phyloP scores from a whole-genome alignment of 2,113 vertebrate genomes.

The Myotis lucifugus region DNA sequence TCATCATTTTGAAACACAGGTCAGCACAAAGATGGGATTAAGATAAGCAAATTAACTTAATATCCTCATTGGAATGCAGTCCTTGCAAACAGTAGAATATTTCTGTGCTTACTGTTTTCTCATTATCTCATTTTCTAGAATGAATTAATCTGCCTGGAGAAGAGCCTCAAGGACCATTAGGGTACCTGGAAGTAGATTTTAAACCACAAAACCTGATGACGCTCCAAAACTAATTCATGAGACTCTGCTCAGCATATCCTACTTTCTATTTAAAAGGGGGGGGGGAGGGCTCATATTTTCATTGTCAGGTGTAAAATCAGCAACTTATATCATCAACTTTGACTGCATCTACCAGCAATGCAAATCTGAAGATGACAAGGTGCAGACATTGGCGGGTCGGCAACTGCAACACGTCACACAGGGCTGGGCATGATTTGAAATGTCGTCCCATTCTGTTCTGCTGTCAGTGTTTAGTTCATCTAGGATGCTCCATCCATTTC shows the following conservation, averaged over 20 bases:
- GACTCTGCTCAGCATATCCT: neutral
- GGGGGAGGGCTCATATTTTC: neutral
- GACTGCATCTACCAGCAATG: neutral
- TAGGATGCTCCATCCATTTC: conserved; percentile 9
- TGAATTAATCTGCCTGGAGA: conserved; percentile 38
- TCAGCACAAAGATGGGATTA: conserved; percentile 69
- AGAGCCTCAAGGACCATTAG: neutral
- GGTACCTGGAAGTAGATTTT: conserved; percentile 20
- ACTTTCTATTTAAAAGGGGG: neutral
- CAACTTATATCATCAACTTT: conserved; percentile 39
- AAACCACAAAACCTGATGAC: conserved; percentile 27
- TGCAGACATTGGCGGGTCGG: neutral
- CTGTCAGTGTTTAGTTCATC: neutral
- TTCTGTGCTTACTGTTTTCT: conserved; percentile 57
- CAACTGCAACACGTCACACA: neutral
- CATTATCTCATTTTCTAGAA: conserved; percentile 43
- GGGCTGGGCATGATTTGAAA: neutral
- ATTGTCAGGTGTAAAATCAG: neutral
- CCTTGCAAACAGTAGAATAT: conserved; percentile 59
- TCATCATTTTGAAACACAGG: conserved; percentile 62
- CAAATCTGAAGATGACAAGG: neutral
- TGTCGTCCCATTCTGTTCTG: neutral
- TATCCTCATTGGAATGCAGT: conserved; percentile 63
- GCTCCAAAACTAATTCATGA: neutral
- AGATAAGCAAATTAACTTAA: conserved; percentile 67